phyloP scores from a whole-genome alignment of 53 echinoderm and acorn worm species.

The Paracentrotus lividus region DNA sequence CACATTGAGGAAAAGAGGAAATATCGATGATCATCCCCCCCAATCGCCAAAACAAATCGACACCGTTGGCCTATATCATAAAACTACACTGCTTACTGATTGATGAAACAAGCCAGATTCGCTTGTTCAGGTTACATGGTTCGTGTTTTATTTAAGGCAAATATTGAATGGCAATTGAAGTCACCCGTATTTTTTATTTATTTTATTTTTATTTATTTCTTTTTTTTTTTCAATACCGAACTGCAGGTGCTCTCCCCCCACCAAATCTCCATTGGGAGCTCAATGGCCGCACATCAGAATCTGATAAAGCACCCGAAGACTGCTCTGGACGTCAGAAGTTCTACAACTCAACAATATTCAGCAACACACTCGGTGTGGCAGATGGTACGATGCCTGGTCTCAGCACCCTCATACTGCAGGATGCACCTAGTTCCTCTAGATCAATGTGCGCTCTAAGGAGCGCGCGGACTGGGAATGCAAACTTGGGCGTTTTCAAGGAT shows the following conservation, averaged over 20 bases:
- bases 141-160: too few relatives aligned
- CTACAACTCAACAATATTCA: constrained; percentile 21
- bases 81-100: too few relatives aligned
- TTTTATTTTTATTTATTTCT: neutral
- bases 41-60: too few relatives aligned
- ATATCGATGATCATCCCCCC: too few relatives aligned
- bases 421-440: constrained; percentile 46
- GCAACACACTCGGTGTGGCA: neutral
- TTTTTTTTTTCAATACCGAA: neutral
- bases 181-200: too few relatives aligned
- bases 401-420: constrained; percentile 42
- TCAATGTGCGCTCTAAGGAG: constrained; percentile 42
- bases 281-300: constrained; percentile 14
- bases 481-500: neutral
- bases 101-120: too few relatives aligned
- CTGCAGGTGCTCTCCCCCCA: constrained; percentile 32
- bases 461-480: neutral
- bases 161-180: too few relatives aligned
- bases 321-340: constrained; percentile 43
- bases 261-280: constrained; percentile 43
- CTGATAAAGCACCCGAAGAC: constrained; percentile 16
- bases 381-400: constrained; percentile 13
- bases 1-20: too few relatives aligned
- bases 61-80: too few relatives aligned
- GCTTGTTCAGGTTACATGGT: too few relatives aligned